Percentiles rank a stretch among this genome's conserved stretches.
Conservation (phyloP, 2,113 vertebrate genomes). For the Phyllopteryx taeniolatus region DNA sequence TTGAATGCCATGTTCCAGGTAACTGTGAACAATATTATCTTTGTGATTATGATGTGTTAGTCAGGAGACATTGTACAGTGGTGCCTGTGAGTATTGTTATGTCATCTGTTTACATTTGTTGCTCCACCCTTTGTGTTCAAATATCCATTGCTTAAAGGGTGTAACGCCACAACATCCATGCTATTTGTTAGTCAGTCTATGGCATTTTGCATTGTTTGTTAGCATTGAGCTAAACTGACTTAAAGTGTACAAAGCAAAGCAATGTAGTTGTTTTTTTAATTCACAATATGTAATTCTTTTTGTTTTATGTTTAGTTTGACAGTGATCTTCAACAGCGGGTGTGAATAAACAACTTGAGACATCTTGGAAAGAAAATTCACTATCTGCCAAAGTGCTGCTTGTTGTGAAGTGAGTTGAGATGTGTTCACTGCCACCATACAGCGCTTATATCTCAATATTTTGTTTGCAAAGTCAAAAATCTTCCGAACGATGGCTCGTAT, state of each 20-base stretch:
- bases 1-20: too few species aligned
- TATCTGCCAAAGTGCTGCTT: background rate
- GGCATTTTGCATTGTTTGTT: background rate
- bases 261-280: background rate
- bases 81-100: too few species aligned
- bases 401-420: background rate
- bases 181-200: background rate
- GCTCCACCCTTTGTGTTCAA: too few species aligned
- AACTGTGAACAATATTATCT: too few species aligned
- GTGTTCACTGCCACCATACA: background rate
- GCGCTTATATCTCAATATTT: background rate
- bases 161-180: background rate
- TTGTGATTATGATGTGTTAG: too few species aligned
- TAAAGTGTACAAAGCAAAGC: background rate
- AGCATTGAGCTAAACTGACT: background rate
- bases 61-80: too few species aligned
- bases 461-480: background rate
- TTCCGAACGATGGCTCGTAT: too few species aligned
- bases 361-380: background rate
- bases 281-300: background rate
- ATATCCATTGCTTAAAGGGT: too few species aligned
- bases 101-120: too few species aligned
- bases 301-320: too few species aligned
- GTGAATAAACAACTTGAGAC: background rate
- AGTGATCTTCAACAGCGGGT: background rate